Conservation (phyloP, 2,797 vertebrate genomes). For the Eurystomus glaucurus region DNA sequence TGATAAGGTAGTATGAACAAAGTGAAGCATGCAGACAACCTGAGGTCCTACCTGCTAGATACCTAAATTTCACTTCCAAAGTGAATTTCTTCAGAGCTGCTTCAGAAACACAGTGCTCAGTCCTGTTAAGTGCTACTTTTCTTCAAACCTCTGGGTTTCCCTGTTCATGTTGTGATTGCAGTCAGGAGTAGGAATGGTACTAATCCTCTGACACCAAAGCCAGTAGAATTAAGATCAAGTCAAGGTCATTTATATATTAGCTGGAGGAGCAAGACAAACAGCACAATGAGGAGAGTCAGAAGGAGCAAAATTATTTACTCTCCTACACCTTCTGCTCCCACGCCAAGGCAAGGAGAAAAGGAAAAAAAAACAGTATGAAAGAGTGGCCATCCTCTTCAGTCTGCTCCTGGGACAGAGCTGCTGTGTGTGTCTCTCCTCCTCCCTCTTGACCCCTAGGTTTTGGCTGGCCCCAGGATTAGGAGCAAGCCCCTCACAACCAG, state of each 20-base stretch:
- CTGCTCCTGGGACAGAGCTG: neutral
- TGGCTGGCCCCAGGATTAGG: neutral
- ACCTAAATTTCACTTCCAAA: neutral
- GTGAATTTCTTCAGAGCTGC: neutral
- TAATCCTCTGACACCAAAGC: neutral
- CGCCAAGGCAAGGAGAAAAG: neutral
- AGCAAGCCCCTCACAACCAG: accelerated
- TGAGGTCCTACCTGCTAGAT: neutral
- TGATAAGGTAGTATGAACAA: neutral
- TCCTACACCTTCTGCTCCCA: neutral
- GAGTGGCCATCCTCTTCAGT: neutral
- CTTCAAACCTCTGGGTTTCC: neutral
- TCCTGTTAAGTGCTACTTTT: neutral
- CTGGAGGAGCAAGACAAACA: neutral
- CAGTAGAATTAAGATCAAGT: neutral
- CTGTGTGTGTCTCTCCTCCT: neutral
- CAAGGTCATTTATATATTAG: neutral
- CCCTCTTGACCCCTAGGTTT: accelerated
- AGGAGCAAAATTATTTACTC: neutral
- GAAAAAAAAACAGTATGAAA: neutral
- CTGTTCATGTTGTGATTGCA: neutral
- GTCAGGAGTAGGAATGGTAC: neutral
- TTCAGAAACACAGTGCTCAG: neutral
- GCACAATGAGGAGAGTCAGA: neutral
- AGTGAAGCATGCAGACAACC: neutral